These are phyloP conservation scores for Agrochola circellaris DNA, from an alignment of 2,888 invertebrate genomes.

Conservation along the genomic window DNA sequence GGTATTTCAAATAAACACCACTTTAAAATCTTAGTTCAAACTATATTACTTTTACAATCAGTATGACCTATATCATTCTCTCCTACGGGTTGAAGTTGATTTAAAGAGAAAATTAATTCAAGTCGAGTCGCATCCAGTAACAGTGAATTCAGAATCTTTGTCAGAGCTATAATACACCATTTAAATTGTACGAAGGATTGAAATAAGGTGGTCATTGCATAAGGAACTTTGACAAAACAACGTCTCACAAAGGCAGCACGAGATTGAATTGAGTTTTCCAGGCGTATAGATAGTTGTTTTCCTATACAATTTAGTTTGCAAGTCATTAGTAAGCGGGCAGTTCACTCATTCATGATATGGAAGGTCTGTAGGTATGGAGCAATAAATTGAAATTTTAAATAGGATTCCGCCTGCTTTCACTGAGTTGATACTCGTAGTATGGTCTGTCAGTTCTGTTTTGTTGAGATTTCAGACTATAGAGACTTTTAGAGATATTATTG, in stretches of 20 bases:
- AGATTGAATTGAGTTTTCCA: slow-evolving; percentile 29
- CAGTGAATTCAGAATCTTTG: slow-evolving; percentile 7
- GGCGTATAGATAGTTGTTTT: background rate
- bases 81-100: slow-evolving; percentile 10
- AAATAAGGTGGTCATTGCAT: slow-evolving; percentile 30
- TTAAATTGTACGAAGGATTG: slow-evolving; percentile 18
- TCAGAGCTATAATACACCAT: slow-evolving; percentile 8
- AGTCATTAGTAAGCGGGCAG: slow-evolving; percentile 25
- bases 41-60: background rate
- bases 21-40: background rate
- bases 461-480: background rate
- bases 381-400: slow-evolving; percentile 9
- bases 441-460: background rate
- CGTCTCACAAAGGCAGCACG: slow-evolving; percentile 13
- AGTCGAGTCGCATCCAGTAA: slow-evolving; percentile 18
- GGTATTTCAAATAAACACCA: background rate
- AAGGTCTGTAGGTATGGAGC: background rate
- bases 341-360: slow-evolving; percentile 22
- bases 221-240: slow-evolving; percentile 34
- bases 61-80: background rate
- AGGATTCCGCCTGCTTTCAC: background rate
- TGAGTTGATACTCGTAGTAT: background rate
- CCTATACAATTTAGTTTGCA: slow-evolving; percentile 22
- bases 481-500: background rate
- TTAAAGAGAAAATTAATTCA: slow-evolving; percentile 24